Evolutionary conservation across 2,888 invertebrate species (phyloP), one percentile per base, ranked within the genome.

Genomic region (Plusia festucae): DNA sequence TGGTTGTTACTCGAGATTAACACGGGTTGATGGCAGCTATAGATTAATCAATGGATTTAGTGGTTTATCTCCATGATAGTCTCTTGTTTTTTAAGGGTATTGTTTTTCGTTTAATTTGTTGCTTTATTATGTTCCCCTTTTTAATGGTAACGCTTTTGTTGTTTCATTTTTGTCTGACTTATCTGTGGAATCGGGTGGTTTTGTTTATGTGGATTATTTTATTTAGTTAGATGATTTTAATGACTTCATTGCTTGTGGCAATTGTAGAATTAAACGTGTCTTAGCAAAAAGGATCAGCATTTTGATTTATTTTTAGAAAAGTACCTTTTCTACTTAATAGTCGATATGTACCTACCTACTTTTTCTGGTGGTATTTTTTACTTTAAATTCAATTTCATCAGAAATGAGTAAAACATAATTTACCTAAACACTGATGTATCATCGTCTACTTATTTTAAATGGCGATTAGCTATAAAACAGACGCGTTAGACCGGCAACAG

Each of bases 401-500:
- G 5, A 24, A 24, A 24, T 24, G 5, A 24, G 40, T 5, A 15
- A 65, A 70, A 63, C 53, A 27, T 49, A 72, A 70, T 54, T 20
- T 65, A 58, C 44, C 67, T 44, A 58, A 58, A 66, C 60, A 62
- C 55, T 53, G 56, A 70, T 77, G 80, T 79, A 71, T 79, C 76
- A 74, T 57, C 7, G n/a, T 40, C 46, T 53, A 18, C 64, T 73
- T 62, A 70, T 76, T 78, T 73, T 66, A 70, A 72, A 70, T 72
- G 59, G 54, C 64, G 52, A 69, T 73, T 73, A 65, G 49, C 56
- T 34, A 73, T 76, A 79, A 81, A 81, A 68, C 24, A 27, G 67
- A 69, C 73, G 70, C 81, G 73, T 86, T 77, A 89, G 85, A 80
- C 85, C 82, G 82, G 79, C 79, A 76, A 79, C 82, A 82, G 83